Evolutionary conservation across 2,797 vertebrate species (phyloP).

Genomic region (Parauchenoglanis punctatus): DNA sequence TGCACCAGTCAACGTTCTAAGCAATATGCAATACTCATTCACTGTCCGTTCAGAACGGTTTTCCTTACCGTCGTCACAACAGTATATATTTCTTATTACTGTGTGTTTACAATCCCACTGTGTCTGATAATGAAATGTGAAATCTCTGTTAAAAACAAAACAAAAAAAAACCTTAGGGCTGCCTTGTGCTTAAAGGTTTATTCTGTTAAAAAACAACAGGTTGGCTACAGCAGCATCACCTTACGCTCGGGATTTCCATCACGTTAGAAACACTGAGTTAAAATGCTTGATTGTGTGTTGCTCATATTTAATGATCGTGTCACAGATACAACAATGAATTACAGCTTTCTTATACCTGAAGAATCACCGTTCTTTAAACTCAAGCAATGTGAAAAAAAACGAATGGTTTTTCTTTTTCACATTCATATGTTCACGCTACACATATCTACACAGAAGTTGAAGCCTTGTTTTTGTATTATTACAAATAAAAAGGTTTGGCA

Average conservation of each 20-base stretch:
- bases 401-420: background rate
- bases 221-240: background rate
- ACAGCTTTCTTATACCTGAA: background rate
- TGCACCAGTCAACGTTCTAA: background rate
- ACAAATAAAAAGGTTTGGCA: slow-evolving; percentile 47
- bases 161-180: slow-evolving; percentile 9
- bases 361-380: background rate
- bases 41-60: background rate
- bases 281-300: slow-evolving; percentile 15
- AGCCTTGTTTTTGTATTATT: slow-evolving; percentile 49
- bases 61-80: background rate
- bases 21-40: slow-evolving; percentile 33
- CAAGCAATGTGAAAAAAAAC: background rate
- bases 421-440: slow-evolving; percentile 39
- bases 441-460: slow-evolving; percentile 17
- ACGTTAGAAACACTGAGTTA: background rate
- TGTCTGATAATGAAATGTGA: slow-evolving; percentile 27
- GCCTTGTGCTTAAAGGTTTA: slow-evolving; percentile 16
- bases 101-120: slow-evolving; percentile 27
- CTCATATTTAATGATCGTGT: slow-evolving; percentile 24
- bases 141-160: background rate
- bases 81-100: slow-evolving; percentile 2
- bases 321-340: background rate
- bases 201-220: background rate
- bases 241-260: background rate